Conservation (phyloP, 2,888 invertebrate genomes). For the Operophtera brumata region DNA sequence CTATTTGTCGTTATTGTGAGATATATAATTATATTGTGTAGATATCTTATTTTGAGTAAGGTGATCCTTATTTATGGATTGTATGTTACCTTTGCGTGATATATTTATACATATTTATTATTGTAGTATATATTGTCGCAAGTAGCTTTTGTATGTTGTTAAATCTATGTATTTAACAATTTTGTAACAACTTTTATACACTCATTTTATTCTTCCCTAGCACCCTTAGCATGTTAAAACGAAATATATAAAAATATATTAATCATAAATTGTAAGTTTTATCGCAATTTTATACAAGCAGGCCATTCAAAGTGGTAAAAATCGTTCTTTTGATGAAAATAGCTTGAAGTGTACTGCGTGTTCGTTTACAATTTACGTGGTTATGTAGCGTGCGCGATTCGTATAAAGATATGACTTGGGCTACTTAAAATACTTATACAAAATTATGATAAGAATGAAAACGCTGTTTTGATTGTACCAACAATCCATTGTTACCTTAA, state of each 20-base stretch:
- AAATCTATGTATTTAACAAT: conserved; percentile 70
- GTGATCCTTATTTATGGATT: conserved; percentile 58
- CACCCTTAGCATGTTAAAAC: conserved; percentile 64
- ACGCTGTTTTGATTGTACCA: conserved; percentile 32
- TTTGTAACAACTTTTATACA: conserved; percentile 80
- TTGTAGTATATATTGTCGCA: conserved; percentile 61
- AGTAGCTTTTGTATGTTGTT: conserved; percentile 81
- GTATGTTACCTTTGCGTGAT: conserved; percentile 65
- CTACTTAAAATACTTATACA: conserved; percentile 31
- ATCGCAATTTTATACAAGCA: conserved; percentile 32
- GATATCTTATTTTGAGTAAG: conserved; percentile 55
- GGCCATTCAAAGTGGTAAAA: conserved; percentile 20
- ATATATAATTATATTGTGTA: conserved; percentile 35
- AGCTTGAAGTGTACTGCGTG: conserved; percentile 33
- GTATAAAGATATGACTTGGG: conserved; percentile 29
- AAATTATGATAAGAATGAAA: conserved; percentile 31
- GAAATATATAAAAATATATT: conserved; percentile 38
- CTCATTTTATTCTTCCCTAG: conserved; percentile 79
- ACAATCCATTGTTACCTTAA: conserved; percentile 33
- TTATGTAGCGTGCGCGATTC: conserved; percentile 33
- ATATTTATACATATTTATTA: conserved; percentile 64
- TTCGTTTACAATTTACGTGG: conserved; percentile 30
- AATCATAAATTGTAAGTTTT: conserved; percentile 27
- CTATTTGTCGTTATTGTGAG: conserved; percentile 47
- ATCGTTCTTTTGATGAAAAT: conserved; percentile 21